These are phyloP conservation scores for Tipula vernalis DNA, from an alignment of 2,888 invertebrate species.

Conservation along the genomic window DNA sequence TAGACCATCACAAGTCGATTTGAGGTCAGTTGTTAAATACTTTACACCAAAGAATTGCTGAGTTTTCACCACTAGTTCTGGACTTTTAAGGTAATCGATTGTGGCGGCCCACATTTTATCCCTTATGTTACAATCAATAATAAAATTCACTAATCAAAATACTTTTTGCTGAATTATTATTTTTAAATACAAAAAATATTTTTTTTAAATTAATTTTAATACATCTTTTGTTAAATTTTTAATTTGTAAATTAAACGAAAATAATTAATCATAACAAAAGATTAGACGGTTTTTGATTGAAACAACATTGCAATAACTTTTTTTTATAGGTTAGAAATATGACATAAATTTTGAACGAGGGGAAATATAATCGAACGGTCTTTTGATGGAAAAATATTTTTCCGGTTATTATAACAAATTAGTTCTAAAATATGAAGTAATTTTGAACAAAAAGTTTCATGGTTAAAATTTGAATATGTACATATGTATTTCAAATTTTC, in stretches of 20 bases:
- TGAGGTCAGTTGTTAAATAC: conserved; percentile 23
- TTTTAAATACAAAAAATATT: neutral
- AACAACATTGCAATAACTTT: neutral
- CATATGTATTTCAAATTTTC: no score
- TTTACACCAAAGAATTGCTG: conserved; percentile 68
- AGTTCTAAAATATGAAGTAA: neutral
- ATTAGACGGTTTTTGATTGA: neutral
- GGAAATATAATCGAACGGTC: neutral
- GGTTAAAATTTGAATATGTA: no score
- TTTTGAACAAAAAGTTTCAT: no score
- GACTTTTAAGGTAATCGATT: conserved; percentile 60
- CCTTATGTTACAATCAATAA: neutral
- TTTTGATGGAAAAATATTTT: neutral
- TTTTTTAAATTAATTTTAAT: neutral
- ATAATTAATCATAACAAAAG: neutral
- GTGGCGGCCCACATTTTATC: neutral
- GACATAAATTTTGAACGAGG: neutral
- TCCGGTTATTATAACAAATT: neutral
- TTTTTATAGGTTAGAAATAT: neutral
- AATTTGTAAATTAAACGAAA: neutral
- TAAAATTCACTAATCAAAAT: neutral
- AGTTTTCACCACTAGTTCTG: conserved; percentile 61
- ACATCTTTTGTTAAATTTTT: neutral
- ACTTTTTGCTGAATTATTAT: neutral
- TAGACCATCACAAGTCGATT: conserved; percentile 35